Evolutionary conservation across 2,113 vertebrate genomes (phyloP).

Genomic region (Xiphophorus maculatus): DNA sequence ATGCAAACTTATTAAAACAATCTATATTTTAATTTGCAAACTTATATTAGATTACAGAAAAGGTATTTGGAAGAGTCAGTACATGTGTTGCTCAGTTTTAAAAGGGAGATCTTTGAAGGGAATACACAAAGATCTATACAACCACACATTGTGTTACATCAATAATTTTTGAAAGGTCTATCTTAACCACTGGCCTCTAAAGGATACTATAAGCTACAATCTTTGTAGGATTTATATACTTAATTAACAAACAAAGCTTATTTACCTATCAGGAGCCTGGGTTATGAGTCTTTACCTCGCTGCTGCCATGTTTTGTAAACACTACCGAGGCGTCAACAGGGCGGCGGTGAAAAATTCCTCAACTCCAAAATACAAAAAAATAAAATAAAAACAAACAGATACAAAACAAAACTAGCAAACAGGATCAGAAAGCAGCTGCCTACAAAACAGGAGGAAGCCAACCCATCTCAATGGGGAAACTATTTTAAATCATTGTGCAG

Average conservation of each 20-base stretch:
- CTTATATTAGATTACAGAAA: slow-evolving; percentile 99
- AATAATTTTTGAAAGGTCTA: slow-evolving; percentile 70
- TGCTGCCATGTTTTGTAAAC: slow-evolving; percentile 78
- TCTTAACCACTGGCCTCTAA: slow-evolving; percentile 81
- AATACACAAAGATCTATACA: slow-evolving; percentile 77
- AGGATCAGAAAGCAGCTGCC: slow-evolving; percentile 86
- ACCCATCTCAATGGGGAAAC: slow-evolving; percentile 72
- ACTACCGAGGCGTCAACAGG: slow-evolving; percentile 73
- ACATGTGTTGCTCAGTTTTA: slow-evolving; percentile 85
- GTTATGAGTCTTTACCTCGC: slow-evolving; percentile 83
- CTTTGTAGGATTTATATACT: slow-evolving; percentile 66
- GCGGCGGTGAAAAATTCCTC: slow-evolving; percentile 60
- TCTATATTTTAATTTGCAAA: slow-evolving; percentile 99
- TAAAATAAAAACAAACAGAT: slow-evolving; percentile 34
- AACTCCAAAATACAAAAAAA: slow-evolving; percentile 65
- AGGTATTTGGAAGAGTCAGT: slow-evolving; percentile 91
- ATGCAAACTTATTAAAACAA: slow-evolving; percentile 95
- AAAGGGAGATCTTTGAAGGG: slow-evolving; percentile 86
- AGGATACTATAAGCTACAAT: slow-evolving; percentile 93
- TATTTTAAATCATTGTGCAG: slow-evolving; percentile 69
- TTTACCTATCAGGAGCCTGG: slow-evolving; percentile 86
- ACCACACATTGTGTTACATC: slow-evolving; percentile 74
- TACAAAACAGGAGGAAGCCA: slow-evolving; percentile 85
- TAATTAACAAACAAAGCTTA: slow-evolving; percentile 84
- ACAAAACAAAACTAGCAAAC: slow-evolving; percentile 64